Evolutionary conservation across 2,797 vertebrate genomes (phyloP), one percentile per base, ranked within the genome.

Genomic region (Remorina albescens): DNA sequence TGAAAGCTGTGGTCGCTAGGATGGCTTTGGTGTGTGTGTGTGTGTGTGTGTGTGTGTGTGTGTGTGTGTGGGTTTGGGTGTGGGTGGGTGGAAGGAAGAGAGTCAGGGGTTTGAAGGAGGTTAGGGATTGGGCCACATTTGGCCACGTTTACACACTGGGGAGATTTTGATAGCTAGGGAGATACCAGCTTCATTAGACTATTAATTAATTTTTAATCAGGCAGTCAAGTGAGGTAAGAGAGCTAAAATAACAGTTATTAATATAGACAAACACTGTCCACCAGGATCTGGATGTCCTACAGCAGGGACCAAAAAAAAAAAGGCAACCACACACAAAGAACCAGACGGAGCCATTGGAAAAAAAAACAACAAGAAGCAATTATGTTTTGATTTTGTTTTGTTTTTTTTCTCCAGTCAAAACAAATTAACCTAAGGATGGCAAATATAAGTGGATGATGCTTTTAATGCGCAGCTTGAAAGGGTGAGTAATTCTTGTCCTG

Each of bases 201-300:
- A 86, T 85, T 85, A 60, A 68, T 88, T 81, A 1, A 80, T 83
- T 90, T 89, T 90, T 86, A 92, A 92, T 93, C 88, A 89, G 80
- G 66, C 64, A 67, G 76, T 76, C 81, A 81, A 67, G 71, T 63
- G 78, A 88, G 79, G 82, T 89, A 82, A 80, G 50, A 32, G 57
- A 75, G 80, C 81, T 85, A 76, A 89, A 90, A 87, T 86, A 88
- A 88, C 74, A 78, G 72, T 70, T 89, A 84, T 92, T 89, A 89
- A 89, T 88, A 90, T 85, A 85, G 81, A 81, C 64, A 63, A 68
- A 64, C 56, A 30, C 71, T 76, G 76, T 84, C 87, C 70, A 73
- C 67, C 53, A 76, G 71, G 75, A 83, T 76, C 61, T 75, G 68
- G 23, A 69, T 81, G 71, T 65, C 65, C 71, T 63, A 41, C 55